phyloP scores from a whole-genome alignment of 2,888 invertebrate genomes.

The Chrysodeixis includens region DNA sequence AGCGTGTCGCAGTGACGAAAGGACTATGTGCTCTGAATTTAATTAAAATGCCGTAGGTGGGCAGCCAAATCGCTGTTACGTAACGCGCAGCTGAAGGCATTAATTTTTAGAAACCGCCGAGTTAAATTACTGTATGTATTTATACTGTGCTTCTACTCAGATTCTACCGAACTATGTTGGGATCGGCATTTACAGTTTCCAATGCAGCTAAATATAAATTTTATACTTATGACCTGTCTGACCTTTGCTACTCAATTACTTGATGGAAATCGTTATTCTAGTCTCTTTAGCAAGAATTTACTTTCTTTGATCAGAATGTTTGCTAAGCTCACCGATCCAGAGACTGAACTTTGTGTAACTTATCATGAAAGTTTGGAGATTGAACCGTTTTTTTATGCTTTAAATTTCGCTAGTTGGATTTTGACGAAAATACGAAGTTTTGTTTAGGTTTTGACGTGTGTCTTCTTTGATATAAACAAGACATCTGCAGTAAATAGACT shows the following conservation, averaged over 20 bases:
- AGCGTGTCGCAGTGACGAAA: no score
- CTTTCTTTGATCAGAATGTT: slow-evolving; percentile 4
- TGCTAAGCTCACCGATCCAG: slow-evolving; percentile 4
- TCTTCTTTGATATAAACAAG: not conserved
- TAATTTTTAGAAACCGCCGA: no score
- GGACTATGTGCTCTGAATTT: no score
- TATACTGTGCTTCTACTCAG: no score
- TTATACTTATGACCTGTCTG: slow-evolving; percentile 1
- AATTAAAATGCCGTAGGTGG: no score
- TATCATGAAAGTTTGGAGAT: slow-evolving; percentile 4
- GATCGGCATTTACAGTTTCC: not conserved
- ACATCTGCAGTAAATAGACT: not conserved
- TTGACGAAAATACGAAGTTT: not conserved
- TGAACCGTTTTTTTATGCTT: not conserved
- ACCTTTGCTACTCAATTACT: slow-evolving; percentile 5
- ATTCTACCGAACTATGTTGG: not conserved
- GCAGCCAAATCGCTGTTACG: no score
- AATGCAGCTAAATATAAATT: slow-evolving; percentile 6
- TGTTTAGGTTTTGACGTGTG: not conserved
- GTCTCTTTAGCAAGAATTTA: not conserved
- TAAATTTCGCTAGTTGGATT: not conserved
- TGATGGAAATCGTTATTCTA: slow-evolving; percentile 2
- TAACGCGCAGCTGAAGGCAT: no score
- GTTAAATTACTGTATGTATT: no score
- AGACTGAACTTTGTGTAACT: slow-evolving; percentile 4